phyloP scores from a whole-genome alignment of 2,113 vertebrate genomes.

The Seriola aureovittata region DNA sequence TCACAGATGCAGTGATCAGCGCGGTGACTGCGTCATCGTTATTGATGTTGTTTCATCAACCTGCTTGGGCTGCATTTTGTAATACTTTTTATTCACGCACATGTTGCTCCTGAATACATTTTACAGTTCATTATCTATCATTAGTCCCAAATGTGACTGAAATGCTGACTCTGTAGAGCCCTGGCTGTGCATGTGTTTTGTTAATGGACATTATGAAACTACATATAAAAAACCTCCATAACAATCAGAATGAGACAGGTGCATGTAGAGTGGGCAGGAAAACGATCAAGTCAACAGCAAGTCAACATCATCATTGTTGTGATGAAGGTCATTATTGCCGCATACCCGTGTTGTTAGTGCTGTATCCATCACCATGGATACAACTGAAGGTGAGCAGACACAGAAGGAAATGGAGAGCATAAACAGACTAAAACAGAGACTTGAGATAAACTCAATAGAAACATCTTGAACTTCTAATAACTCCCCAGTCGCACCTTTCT shows the following conservation, averaged over 20 bases:
- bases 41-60: too few species aligned
- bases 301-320: background rate
- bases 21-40: too few species aligned
- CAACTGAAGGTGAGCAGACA: constrained; percentile 3
- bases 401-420: background rate
- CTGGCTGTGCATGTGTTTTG: too few species aligned
- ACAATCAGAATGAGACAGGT: background rate
- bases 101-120: too few species aligned
- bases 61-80: too few species aligned
- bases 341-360: constrained; percentile 9
- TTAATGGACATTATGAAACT: background rate
- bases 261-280: background rate
- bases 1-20: too few species aligned
- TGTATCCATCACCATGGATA: background rate
- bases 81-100: too few species aligned
- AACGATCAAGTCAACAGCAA: background rate
- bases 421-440: background rate
- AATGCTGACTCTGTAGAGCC: too few species aligned
- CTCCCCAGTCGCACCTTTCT: background rate
- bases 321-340: background rate
- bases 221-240: background rate
- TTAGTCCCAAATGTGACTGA: too few species aligned
- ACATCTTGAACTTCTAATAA: background rate
- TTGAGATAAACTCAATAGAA: background rate
- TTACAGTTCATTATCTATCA: too few species aligned